A percentile compares a stretch with the other conserved stretches of the same genome.
Conservation (phyloP, 2,888 invertebrate species). For the Rhopalosiphum nymphaeae region DNA sequence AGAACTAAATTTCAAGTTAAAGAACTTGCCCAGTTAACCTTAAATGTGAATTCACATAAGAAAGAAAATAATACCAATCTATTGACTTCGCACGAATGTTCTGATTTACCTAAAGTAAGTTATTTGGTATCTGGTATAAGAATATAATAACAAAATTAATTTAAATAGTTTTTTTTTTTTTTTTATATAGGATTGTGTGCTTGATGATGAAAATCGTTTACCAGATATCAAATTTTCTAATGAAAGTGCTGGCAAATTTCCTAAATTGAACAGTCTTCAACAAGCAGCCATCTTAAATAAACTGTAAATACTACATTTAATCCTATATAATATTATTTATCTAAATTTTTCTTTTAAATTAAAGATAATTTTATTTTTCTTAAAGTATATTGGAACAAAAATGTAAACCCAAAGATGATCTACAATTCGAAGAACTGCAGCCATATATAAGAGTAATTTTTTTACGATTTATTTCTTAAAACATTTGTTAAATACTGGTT, state of each 20-base stretch:
- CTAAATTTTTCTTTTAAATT: background rate
- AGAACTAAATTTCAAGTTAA: constrained; percentile 90
- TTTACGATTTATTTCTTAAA: constrained; percentile 28
- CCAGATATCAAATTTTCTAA: constrained; percentile 81
- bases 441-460: constrained; percentile 78
- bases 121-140: background rate
- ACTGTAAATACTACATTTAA: constrained; percentile 74
- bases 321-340: constrained; percentile 45
- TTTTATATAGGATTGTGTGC: constrained; percentile 77
- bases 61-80: background rate
- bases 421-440: constrained; percentile 84
- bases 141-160: background rate
- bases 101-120: constrained; percentile 46
- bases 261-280: constrained; percentile 77
- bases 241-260: constrained; percentile 70
- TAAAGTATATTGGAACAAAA: constrained; percentile 79
- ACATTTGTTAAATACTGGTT: constrained; percentile 35
- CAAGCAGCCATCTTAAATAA: constrained; percentile 84
- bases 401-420: constrained; percentile 83
- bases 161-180: constrained; percentile 68
- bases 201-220: constrained; percentile 90
- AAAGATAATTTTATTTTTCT: background rate
- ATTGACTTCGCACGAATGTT: constrained; percentile 24
- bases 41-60: constrained; percentile 74
- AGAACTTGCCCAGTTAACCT: constrained; percentile 84